Conservation (phyloP, 2,113 vertebrate genomes). For the Capra hircus region DNA sequence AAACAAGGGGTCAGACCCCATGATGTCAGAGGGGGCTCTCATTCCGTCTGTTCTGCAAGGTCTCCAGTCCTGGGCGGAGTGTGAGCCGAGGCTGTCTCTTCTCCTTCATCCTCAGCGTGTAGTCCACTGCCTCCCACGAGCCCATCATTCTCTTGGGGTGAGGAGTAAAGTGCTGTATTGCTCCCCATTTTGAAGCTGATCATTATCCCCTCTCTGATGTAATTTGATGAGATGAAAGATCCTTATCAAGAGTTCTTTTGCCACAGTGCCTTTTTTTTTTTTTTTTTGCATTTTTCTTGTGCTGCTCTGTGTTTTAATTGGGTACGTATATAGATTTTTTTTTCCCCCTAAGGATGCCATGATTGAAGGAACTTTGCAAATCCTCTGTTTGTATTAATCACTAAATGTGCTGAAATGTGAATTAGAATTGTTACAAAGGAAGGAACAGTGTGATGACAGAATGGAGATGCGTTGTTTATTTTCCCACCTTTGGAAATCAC, state of each 20-base stretch:
- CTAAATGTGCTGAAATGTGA: not conserved
- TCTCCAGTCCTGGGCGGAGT: not conserved
- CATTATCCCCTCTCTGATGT: not conserved
- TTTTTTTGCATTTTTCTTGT: not conserved
- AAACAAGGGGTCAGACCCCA: not conserved
- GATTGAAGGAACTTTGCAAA: not conserved
- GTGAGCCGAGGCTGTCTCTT: not conserved
- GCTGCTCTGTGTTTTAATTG: not conserved
- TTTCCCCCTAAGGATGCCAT: not conserved
- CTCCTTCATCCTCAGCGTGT: not conserved
- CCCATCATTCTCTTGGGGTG: not conserved
- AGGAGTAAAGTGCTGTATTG: too few relatives aligned
- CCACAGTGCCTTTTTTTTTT: not conserved
- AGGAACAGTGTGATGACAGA: not conserved
- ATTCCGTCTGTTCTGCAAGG: not conserved
- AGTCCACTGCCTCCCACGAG: rapidly evolving
- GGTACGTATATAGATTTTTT: not conserved
- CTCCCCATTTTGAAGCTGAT: not conserved
- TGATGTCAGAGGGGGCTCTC: rapidly evolving
- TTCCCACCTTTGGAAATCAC: not conserved
- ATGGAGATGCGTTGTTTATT: not conserved
- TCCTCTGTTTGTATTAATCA: not conserved
- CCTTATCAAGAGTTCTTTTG: not conserved
- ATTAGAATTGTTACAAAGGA: not conserved
- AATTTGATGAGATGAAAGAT: not conserved